Conservation (phyloP, 2,888 invertebrate species). For the Isotomurus palustris region DNA sequence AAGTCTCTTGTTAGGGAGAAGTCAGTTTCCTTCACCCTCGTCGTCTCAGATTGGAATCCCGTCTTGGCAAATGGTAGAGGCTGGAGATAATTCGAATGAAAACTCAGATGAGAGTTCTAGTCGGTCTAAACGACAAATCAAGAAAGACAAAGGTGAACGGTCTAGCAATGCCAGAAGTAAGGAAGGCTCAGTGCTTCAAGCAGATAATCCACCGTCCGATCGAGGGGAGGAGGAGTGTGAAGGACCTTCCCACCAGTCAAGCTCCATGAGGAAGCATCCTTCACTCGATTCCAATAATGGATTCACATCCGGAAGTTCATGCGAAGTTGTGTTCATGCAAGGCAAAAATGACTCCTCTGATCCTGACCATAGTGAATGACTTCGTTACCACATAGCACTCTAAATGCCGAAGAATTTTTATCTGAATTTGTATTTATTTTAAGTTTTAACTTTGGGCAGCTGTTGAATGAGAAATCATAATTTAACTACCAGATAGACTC, state of each 20-base stretch:
- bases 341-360: constrained; percentile 42
- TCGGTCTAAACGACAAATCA: constrained; percentile 20
- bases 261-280: constrained; percentile 37
- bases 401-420: too few relatives aligned
- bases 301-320: constrained; percentile 42
- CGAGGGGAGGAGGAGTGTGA: constrained; percentile 20
- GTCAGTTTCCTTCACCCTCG: constrained; percentile 42
- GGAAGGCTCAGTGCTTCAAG: too few relatives aligned
- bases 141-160: constrained; percentile 16
- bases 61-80: constrained; percentile 44
- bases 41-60: constrained; percentile 33
- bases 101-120: constrained; percentile 33
- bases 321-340: constrained; percentile 45
- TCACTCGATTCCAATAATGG: constrained; percentile 42
- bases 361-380: constrained; percentile 43
- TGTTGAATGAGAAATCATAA: too few relatives aligned
- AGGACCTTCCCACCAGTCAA: constrained; percentile 14
- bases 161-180: neutral
- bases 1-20: constrained; percentile 61
- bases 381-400: too few relatives aligned
- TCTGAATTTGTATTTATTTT: too few relatives aligned
- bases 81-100: constrained; percentile 34
- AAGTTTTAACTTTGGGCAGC: too few relatives aligned
- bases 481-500: too few relatives aligned
- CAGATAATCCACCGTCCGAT: constrained; percentile 1